Conservation (phyloP, 2,113 vertebrate genomes). For the Anser cygnoides region DNA sequence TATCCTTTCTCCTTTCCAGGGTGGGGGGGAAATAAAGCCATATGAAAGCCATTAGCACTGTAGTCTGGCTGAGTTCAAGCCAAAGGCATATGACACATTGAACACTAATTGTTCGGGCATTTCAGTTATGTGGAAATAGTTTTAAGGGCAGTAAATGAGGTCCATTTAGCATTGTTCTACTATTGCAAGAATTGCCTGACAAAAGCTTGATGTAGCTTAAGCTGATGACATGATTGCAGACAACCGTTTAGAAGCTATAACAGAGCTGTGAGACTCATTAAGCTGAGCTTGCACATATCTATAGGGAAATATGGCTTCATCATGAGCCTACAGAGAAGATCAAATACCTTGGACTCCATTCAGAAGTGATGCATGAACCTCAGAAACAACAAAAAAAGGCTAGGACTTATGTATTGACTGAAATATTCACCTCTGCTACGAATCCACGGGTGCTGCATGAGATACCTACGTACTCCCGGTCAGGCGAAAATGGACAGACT, state of each 20-base stretch:
- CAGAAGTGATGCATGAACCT: background rate
- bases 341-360: background rate
- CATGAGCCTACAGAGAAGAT: no score
- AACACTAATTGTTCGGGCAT: background rate
- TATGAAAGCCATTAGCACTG: background rate
- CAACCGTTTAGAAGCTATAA: background rate
- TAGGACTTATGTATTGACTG: rapidly evolving
- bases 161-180: background rate
- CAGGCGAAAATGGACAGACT: background rate
- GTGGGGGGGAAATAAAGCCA: background rate
- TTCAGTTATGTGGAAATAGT: background rate
- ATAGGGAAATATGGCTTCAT: background rate
- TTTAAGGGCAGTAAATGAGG: background rate
- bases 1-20: background rate
- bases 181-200: background rate
- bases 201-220: background rate
- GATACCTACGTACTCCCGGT: background rate
- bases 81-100: background rate
- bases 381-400: background rate
- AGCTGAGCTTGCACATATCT: background rate
- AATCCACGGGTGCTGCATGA: background rate
- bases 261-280: background rate
- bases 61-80: background rate
- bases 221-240: background rate
- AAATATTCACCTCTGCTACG: background rate